Evolutionary conservation across 37 sponge, comb jelly and placozoan species (phyloP).

Genomic region (Hexactinellida sp.): DNA sequence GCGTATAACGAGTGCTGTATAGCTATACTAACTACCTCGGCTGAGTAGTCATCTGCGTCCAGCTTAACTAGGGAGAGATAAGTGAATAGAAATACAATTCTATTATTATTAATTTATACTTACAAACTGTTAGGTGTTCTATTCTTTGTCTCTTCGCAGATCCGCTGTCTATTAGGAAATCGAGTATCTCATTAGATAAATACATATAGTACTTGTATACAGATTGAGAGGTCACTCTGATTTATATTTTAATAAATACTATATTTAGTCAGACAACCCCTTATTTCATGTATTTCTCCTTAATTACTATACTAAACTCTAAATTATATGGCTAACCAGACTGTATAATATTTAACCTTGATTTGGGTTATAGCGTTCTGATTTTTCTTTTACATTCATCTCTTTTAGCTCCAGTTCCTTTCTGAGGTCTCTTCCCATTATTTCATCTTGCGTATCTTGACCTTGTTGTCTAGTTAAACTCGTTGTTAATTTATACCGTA

Average conservation of each 20-base stretch:
- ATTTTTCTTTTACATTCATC: slow-evolving; percentile 42
- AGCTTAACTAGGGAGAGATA: not conserved
- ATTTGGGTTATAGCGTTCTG: slow-evolving; percentile 28
- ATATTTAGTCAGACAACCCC: no score
- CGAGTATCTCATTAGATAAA: not conserved
- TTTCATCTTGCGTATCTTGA: slow-evolving; percentile 77
- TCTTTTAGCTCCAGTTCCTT: slow-evolving; percentile 77
- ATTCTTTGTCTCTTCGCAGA: not conserved
- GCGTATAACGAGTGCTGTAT: no score
- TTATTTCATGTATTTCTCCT: no score
- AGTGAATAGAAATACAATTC: not conserved
- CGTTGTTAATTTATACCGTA: not conserved
- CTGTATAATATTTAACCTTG: no score
- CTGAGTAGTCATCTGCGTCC: not conserved
- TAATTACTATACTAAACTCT: no score
- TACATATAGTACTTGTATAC: no score
- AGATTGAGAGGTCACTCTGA: not conserved
- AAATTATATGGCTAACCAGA: no score
- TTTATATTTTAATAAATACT: slow-evolving; percentile 2
- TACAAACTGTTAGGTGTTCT: not conserved
- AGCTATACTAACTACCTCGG: not conserved
- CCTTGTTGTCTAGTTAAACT: slow-evolving; percentile 61
- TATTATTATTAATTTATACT: not conserved
- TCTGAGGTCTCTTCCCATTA: slow-evolving; percentile 56
- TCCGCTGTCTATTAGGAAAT: not conserved